Conservation (phyloP, 2,888 invertebrate species). For the Leucoptera coffeella region DNA sequence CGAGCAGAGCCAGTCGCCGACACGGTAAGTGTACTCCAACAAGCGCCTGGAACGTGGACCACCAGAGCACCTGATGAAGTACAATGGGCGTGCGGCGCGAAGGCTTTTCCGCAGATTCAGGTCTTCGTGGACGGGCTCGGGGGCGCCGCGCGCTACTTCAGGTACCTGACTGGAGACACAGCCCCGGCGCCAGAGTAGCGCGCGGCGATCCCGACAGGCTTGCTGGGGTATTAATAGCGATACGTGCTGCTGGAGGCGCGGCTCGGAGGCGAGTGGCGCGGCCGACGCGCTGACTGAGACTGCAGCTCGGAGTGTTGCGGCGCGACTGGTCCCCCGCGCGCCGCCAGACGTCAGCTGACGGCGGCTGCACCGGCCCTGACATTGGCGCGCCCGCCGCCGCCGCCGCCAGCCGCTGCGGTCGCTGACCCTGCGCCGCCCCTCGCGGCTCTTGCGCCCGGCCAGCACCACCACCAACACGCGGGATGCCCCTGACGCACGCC, state of each 20-base stretch:
- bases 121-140: constrained; percentile 17
- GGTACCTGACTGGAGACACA: constrained; percentile 90
- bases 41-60: constrained; percentile 88
- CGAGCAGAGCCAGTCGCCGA: constrained; percentile 39
- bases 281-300: constrained; percentile 30
- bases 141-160: constrained; percentile 96
- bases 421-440: constrained; percentile 30
- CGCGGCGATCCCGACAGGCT: constrained; percentile 51
- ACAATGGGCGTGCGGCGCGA: constrained; percentile 93
- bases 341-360: constrained; percentile 52
- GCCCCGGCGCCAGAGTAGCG: constrained; percentile 88
- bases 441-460: constrained; percentile 38
- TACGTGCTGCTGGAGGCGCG: constrained; percentile 12
- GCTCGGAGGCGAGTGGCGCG: constrained; percentile 8
- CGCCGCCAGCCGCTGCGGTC: constrained; percentile 37
- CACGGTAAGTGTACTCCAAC: constrained; percentile 98
- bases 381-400: constrained; percentile 38
- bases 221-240: constrained; percentile 32
- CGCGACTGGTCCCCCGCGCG: constrained; percentile 36
- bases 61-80: constrained; percentile 99
- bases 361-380: constrained; percentile 52
- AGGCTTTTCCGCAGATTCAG: constrained; percentile 13
- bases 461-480: constrained; percentile 12
- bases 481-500: constrained; percentile 7
- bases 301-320: constrained; percentile 27